phyloP scores from a whole-genome alignment of 2,888 invertebrate species.

The Pristionchus fissidentatus region DNA sequence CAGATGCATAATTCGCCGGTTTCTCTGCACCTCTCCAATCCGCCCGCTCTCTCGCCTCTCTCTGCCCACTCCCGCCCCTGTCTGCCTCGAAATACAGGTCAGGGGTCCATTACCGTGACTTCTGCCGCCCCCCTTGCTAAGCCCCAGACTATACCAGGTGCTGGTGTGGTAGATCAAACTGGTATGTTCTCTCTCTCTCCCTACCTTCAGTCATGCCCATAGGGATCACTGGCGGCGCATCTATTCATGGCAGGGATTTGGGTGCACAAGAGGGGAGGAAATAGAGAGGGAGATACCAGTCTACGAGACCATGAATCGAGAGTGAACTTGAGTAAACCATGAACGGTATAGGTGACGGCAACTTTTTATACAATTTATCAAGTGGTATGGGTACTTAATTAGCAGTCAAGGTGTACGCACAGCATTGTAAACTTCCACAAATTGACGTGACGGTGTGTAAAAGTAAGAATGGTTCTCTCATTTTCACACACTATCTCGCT shows the following conservation, averaged over 20 bases:
- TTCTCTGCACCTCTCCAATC: background rate
- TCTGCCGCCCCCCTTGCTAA: background rate
- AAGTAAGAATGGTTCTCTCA: too few species aligned
- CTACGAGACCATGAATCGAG: too few species aligned
- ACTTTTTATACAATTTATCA: background rate
- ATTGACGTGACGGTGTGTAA: background rate
- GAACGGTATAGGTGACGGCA: background rate
- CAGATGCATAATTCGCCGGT: conserved; percentile 21
- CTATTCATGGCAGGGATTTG: conserved; percentile 24
- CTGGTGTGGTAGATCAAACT: conserved; percentile 27
- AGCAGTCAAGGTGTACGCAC: background rate
- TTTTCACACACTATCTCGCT: too few species aligned
- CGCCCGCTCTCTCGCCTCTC: background rate
- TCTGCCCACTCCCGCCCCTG: background rate
- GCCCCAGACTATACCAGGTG: background rate
- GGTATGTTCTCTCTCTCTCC: too few species aligned
- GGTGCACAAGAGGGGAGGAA: background rate
- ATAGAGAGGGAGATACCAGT: too few species aligned
- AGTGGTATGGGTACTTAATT: background rate
- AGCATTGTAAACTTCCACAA: background rate
- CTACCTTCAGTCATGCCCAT: background rate
- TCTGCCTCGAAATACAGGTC: too few species aligned
- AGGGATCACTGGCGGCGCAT: conserved; percentile 12
- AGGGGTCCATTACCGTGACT: conserved; percentile 39
- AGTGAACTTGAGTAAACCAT: too few species aligned